Evolutionary conservation across 2,888 invertebrate genomes (phyloP).

Genomic region (Idaea aversata): DNA sequence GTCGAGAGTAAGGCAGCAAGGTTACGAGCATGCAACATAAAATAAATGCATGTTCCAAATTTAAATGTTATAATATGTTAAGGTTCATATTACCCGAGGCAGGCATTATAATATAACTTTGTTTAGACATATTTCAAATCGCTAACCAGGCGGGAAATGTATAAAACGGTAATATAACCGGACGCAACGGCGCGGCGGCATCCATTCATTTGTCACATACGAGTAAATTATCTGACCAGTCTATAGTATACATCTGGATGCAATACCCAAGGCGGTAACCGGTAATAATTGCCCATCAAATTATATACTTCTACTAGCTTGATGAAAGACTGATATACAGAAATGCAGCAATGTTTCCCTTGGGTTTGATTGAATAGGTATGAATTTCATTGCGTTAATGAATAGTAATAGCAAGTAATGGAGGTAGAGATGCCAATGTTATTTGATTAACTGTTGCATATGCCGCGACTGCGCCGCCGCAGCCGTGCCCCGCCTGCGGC

Average conservation of each 20-base stretch:
- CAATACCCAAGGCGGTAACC: neutral
- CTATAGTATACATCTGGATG: neutral
- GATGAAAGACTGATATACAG: neutral
- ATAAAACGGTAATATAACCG: constrained; percentile 6
- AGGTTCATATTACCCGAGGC: neutral
- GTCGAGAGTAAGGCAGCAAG: too few species aligned
- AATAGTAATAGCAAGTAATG: neutral
- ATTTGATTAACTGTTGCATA: neutral
- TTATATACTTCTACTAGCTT: neutral
- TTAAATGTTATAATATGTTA: too few species aligned
- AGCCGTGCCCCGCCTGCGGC: too few species aligned
- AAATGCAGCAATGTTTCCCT: neutral
- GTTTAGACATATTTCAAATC: neutral
- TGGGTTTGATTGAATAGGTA: neutral
- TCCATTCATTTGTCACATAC: constrained; percentile 21
- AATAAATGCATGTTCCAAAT: too few species aligned
- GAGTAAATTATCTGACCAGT: constrained; percentile 10
- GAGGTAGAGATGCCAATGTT: neutral
- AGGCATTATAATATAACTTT: neutral
- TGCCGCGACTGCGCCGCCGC: too few species aligned
- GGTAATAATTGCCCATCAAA: constrained; percentile 1
- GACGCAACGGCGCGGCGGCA: constrained; percentile 1
- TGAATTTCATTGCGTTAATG: neutral
- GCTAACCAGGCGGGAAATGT: constrained; percentile 5
- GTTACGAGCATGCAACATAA: too few species aligned